Percentiles rank a stretch among this genome's conserved stretches.
These are phyloP conservation scores for Lutra lutra DNA, from an alignment of 2,797 vertebrate species.

Conservation along the genomic window DNA sequence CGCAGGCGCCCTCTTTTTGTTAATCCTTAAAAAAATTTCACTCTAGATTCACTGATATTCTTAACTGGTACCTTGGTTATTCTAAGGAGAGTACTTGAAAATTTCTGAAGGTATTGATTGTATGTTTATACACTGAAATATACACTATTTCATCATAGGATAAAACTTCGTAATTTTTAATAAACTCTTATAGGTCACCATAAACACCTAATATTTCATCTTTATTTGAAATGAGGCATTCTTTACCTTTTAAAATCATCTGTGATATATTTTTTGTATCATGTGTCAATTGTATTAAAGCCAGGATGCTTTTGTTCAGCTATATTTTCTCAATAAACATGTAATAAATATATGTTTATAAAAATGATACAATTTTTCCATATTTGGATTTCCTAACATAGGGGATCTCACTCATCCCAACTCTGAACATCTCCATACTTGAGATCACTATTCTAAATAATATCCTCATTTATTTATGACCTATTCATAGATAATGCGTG, in stretches of 20 bases:
- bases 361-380: background rate
- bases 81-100: background rate
- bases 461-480: background rate
- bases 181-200: background rate
- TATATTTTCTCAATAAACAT: background rate
- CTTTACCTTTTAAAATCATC: slow-evolving; percentile 6
- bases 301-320: slow-evolving; percentile 22
- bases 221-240: slow-evolving; percentile 34
- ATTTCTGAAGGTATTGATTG: slow-evolving; percentile 25
- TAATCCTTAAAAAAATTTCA: slow-evolving; percentile 21
- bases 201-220: background rate
- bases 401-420: background rate
- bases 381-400: background rate
- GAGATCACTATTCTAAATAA: slow-evolving; percentile 21
- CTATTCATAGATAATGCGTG: background rate
- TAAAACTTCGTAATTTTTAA: slow-evolving; percentile 25
- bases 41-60: background rate
- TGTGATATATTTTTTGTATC: background rate
- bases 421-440: background rate
- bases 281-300: background rate
- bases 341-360: background rate
- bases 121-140: background rate
- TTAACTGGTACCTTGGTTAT: slow-evolving; percentile 5
- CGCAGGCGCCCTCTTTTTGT: too few species aligned
- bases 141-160: background rate